Percentiles rank a stretch among this genome's conserved stretches.
Conservation (phyloP, 92 coral and sea anemone species). For the Metridium senile region DNA sequence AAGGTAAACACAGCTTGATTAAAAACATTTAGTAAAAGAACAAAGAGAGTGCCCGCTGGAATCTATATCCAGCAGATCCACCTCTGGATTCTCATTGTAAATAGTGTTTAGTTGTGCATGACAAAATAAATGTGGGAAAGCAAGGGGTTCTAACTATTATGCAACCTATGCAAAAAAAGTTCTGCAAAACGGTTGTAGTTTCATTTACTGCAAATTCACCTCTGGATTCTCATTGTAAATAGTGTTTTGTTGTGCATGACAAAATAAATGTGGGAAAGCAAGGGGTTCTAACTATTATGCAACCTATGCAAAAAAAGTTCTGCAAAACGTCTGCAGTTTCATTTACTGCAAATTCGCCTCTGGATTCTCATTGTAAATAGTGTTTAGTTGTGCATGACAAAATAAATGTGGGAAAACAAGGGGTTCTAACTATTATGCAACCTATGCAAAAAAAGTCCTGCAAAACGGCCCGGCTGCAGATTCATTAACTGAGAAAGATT, state of each 20-base stretch:
- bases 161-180: neutral
- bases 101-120: neutral
- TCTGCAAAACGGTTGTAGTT: no score
- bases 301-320: neutral
- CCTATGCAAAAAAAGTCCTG: neutral
- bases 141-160: neutral
- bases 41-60: neutral
- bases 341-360: neutral
- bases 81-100: neutral
- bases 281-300: neutral
- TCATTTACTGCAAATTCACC: neutral
- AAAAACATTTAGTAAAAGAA: neutral
- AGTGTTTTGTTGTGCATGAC: neutral
- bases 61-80: neutral
- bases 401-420: neutral
- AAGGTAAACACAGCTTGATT: conserved; percentile 5
- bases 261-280: neutral
- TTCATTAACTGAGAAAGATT: no score
- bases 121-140: neutral
- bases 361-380: neutral
- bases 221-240: neutral
- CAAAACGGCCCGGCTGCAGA: no score
- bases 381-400: neutral
- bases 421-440: neutral
- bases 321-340: no score